Percentiles rank a stretch among this genome's conserved stretches.
Conservation (phyloP, 2,888 invertebrate species). For the Morinoia aosen region DNA sequence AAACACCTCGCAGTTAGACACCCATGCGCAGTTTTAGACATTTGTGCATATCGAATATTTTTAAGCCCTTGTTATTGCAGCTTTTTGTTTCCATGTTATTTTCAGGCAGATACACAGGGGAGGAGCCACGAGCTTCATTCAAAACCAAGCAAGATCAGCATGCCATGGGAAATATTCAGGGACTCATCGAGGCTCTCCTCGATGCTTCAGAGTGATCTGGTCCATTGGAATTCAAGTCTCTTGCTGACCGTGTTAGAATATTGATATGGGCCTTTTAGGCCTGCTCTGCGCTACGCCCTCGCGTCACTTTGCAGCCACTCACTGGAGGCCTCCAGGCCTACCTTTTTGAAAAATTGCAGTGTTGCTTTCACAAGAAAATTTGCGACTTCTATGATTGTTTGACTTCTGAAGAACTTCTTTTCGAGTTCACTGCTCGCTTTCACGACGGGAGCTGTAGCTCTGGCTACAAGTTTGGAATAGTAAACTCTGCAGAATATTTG, state of each 20-base stretch:
- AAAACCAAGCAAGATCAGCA: background rate
- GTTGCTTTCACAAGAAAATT: background rate
- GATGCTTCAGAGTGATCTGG: slow-evolving; percentile 15
- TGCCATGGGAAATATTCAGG: background rate
- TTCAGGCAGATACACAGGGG: background rate
- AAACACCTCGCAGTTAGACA: background rate
- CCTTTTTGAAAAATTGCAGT: background rate
- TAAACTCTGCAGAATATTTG: background rate
- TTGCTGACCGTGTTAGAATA: background rate
- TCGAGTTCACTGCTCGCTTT: background rate
- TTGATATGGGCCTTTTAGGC: slow-evolving; percentile 26
- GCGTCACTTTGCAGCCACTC: background rate
- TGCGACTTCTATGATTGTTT: background rate
- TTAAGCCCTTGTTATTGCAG: background rate
- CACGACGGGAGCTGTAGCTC: background rate
- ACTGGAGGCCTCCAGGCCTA: background rate
- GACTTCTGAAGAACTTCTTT: background rate
- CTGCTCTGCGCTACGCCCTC: background rate
- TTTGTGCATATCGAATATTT: background rate
- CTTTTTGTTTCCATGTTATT: background rate
- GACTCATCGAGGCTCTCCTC: background rate
- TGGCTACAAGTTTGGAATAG: background rate
- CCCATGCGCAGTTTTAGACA: background rate
- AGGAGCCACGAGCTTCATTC: background rate
- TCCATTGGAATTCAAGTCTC: slow-evolving; percentile 25